Percentiles rank a stretch among this genome's conserved stretches.
Conservation (phyloP, 2,113 vertebrate genomes). For the Entomyzon cyanotis region DNA sequence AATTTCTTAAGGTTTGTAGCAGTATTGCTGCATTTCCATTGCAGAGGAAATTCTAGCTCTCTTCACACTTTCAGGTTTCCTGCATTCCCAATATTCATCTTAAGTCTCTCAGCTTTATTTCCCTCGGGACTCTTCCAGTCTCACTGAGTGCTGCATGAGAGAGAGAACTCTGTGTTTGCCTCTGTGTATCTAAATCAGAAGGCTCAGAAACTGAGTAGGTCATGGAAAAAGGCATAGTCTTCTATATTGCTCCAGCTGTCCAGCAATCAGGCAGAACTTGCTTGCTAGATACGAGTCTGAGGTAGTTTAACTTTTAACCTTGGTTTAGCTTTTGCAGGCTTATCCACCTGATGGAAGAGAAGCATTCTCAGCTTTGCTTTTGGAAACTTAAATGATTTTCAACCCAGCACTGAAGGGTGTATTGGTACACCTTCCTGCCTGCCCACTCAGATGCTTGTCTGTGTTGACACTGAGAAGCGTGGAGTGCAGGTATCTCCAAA, state of each 20-base stretch:
- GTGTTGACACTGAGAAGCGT: not conserved
- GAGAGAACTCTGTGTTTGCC: fast-evolving
- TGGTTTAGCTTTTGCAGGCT: not conserved
- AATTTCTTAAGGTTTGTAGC: not conserved
- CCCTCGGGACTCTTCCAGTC: not conserved
- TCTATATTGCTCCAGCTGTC: not conserved
- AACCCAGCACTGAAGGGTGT: not conserved
- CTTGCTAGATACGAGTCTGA: not conserved
- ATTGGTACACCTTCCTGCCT: not conserved
- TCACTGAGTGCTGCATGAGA: not conserved
- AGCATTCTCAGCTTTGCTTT: not conserved
- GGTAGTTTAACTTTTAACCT: not conserved
- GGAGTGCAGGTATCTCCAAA: not conserved
- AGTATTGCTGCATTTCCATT: not conserved
- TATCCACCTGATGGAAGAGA: not conserved
- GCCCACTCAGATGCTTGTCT: not conserved
- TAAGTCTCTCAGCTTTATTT: not conserved
- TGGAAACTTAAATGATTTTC: not conserved
- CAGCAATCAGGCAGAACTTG: not conserved
- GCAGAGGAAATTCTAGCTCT: not conserved
- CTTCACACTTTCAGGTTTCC: not conserved
- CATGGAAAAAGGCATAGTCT: not conserved
- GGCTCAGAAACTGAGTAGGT: not conserved
- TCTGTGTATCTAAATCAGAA: not conserved
- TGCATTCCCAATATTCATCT: not conserved